These are phyloP conservation scores for Echinops telfairi DNA, from an alignment of 2,113 vertebrate genomes.

Conservation along the genomic window DNA sequence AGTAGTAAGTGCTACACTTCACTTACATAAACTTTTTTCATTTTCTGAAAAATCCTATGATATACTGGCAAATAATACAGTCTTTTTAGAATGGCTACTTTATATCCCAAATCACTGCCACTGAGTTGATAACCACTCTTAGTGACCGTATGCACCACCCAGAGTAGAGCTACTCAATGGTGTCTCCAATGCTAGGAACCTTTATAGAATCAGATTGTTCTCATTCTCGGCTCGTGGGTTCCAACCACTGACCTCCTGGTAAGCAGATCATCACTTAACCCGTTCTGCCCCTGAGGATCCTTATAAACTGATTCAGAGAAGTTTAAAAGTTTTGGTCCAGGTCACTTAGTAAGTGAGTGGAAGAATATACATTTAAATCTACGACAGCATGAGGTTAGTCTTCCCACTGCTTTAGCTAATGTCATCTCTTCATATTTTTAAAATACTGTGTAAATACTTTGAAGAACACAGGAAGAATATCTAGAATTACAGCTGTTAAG, in stretches of 20 bases:
- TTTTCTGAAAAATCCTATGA: background rate
- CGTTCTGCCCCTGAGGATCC: no score
- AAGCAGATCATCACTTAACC: no score
- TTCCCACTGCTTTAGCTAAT: background rate
- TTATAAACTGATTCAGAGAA: background rate
- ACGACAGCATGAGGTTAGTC: background rate
- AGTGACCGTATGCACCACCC: no score
- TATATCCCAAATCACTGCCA: no score
- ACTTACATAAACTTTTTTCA: background rate
- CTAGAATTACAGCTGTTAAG: background rate
- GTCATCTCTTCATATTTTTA: background rate
- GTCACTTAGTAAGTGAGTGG: background rate
- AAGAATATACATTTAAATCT: background rate
- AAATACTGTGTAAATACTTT: constrained; percentile 4
- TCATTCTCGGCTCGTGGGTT: no score
- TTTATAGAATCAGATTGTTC: no score
- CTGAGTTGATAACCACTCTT: no score
- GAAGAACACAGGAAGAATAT: background rate
- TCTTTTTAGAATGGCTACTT: background rate
- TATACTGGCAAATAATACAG: background rate
- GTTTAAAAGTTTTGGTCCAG: constrained; percentile 16
- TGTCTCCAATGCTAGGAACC: no score
- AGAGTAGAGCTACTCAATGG: no score
- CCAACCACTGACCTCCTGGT: no score
- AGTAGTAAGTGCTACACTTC: background rate